Base-by-base conservation (phyloP, 2,797 vertebrate genomes). In the Danio tinwini region DNA sequence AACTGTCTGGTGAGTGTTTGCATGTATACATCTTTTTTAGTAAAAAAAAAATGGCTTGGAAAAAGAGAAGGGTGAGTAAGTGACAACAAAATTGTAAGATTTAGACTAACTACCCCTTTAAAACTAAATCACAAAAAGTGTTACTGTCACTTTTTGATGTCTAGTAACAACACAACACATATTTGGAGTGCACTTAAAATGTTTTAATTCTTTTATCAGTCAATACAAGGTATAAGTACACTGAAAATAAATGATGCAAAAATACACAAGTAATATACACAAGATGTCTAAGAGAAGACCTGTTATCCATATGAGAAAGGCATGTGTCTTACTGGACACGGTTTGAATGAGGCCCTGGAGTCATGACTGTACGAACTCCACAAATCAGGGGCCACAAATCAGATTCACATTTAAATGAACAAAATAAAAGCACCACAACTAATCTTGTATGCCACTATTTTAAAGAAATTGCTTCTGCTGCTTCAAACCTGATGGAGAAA, bases 151-250 rank as follows among this genome's bases (percentile, higher is more conserved):
- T 19, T 45, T 29, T 73, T 29, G 17, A 29, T 55, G 14, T 55
- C 16, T 0, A 7, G 29, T 17, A 40, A 37, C 10, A 76, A 14
- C 0, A 55, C 19, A 61, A 50, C 12, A 7, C 13, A 3, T 5
- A 10, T 16, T 29, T 58, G 52, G 17, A 62, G 58, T 56, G 52
- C 73, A 59, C 76, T 83, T 71, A 16, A 80, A 63, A 58, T 13
- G 52, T 77, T 83, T 83, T 83, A 83, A 29, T 76, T 81, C 67
- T 39, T 42, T 52, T 55, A 59, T 39, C 67, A 59, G 19, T 59
- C 53, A 68, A 67, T 81, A 73, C 61, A 77, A 76, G 61, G 40
- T 73, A 73, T 72, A 56, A 21, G 29, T 79, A 72, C 59, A 56
- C 47, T 55, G 50, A 5, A 72, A 73, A 73, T 71, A 80, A 47